A percentile compares a stretch with the other conserved stretches of the same genome.
phyloP scores from a whole-genome alignment of 2,113 vertebrate species.

The Ifrita kowaldi region DNA sequence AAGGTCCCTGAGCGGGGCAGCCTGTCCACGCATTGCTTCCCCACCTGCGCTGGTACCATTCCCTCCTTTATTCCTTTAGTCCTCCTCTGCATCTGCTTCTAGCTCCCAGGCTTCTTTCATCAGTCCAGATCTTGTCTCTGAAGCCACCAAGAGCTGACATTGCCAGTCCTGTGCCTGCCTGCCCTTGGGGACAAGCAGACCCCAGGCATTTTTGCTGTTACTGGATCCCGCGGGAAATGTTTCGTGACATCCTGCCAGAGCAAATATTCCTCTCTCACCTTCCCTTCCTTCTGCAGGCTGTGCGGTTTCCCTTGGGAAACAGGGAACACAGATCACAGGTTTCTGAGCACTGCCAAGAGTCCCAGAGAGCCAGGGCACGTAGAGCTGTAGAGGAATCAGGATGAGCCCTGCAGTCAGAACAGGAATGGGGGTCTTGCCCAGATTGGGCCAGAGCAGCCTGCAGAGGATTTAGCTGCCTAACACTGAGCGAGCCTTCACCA shows the following conservation, averaged over 20 bases:
- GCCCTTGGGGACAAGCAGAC: neutral
- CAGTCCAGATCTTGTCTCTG: neutral
- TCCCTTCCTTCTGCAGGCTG: neutral
- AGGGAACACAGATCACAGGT: neutral
- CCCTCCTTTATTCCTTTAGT: neutral
- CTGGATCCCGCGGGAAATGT: neutral
- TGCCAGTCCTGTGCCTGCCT: neutral
- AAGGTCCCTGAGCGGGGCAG: neutral
- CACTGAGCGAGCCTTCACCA: neutral
- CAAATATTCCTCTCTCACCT: neutral
- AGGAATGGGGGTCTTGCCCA: neutral
- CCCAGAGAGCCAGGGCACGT: rapidly evolving
- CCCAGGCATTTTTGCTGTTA: neutral
- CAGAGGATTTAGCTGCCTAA: neutral
- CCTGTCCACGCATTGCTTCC: neutral
- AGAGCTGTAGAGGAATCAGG: neutral
- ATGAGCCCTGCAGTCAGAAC: neutral
- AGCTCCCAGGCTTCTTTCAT: neutral
- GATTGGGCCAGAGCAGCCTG: neutral
- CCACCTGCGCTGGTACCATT: neutral
- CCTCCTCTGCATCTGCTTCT: neutral
- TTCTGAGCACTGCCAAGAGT: neutral
- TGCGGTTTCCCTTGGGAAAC: neutral
- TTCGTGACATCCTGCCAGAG: neutral
- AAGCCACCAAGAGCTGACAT: neutral